Percentiles rank a stretch among this genome's conserved stretches.
Conservation (phyloP, 2,797 vertebrate species). For the Buceros bicornis region DNA sequence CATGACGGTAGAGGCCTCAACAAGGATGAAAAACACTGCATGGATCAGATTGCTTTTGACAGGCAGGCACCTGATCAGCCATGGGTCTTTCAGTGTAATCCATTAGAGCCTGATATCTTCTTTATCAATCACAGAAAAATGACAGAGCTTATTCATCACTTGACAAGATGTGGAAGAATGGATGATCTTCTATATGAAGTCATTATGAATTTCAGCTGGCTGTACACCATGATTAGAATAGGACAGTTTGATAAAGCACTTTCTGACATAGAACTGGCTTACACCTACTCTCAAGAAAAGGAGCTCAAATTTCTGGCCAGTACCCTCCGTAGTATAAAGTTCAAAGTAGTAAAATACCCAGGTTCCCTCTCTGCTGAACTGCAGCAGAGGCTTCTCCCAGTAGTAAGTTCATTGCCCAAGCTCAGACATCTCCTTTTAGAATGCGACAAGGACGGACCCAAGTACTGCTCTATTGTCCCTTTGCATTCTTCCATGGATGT, state of each 20-base stretch:
- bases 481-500: slow-evolving; percentile 98
- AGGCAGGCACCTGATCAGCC: slow-evolving; percentile 97
- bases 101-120: slow-evolving; percentile 97
- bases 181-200: slow-evolving; percentile 96
- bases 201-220: slow-evolving; percentile 99
- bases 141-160: slow-evolving; percentile 94
- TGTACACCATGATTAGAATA: slow-evolving; percentile 99
- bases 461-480: slow-evolving; percentile 98
- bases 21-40: slow-evolving; percentile 88
- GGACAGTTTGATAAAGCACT: slow-evolving; percentile 97
- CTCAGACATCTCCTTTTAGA: slow-evolving; percentile 96
- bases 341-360: slow-evolving; percentile 94
- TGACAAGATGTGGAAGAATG: slow-evolving; percentile 92
- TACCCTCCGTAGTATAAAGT: slow-evolving; percentile 92
- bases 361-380: slow-evolving; percentile 95
- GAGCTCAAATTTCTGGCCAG: slow-evolving; percentile 96
- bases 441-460: slow-evolving; percentile 98
- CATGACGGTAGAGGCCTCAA: slow-evolving; percentile 89
- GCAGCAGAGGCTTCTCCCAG: slow-evolving; percentile 96
- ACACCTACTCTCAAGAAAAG: slow-evolving; percentile 95
- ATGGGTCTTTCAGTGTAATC: slow-evolving; percentile 99
- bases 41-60: slow-evolving; percentile 93
- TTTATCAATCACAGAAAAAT: slow-evolving; percentile 99
- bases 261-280: slow-evolving; percentile 93
- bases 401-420: slow-evolving; percentile 96